Base-by-base conservation (phyloP, 2,888 invertebrate genomes). In the Drosophila kuntzei region DNA sequence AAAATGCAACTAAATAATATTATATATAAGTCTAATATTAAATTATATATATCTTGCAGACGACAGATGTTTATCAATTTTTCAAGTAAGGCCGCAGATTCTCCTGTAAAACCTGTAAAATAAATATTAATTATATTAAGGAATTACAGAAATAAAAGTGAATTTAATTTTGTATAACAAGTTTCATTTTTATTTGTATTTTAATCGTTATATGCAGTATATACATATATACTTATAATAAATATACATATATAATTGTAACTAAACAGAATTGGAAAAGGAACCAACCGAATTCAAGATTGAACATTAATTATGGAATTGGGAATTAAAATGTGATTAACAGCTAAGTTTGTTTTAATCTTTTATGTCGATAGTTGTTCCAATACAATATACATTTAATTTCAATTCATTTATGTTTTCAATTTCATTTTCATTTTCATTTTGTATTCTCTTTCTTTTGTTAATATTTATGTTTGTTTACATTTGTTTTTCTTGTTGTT, bases 151-250 rank as follows among this genome's bases (percentile, higher is more conserved):
- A n/a, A n/a, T n/a, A n/a, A n/a, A n/a, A n/a, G n/a, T n/a, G n/a
- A n/a, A n/a, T n/a, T n/a, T n/a, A n/a, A n/a, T n/a, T 83, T 87
- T 85, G 76, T 89, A 86, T 84, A 82, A 88, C 82, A 83, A 87
- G 63, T 83, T 83, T 85, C 67, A 61, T 65, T 82, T 77, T 85
- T 87, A 70, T 79, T 77, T 71, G 32, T 83, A 83, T 79, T 86
- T 71, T 76, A 79, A 87, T 74, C 74, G 54, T 62, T 64, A 57
- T 65, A 73, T 64, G 71, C 47, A 65, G 60, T 78, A 69, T 62
- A 70, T 63, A 67, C 78, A 68, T 61, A 72, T 32, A 47, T 8
- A 36, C 50, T 59, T 78, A 67, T 62, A 57, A 69, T 71, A 62
- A 69, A 68, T 61, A 69, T 62, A 67, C 63, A 68, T 63, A 71